Evolutionary conservation across 1,140 invertebrate species (phyloP).

Genomic region (Danaus melanippus): DNA sequence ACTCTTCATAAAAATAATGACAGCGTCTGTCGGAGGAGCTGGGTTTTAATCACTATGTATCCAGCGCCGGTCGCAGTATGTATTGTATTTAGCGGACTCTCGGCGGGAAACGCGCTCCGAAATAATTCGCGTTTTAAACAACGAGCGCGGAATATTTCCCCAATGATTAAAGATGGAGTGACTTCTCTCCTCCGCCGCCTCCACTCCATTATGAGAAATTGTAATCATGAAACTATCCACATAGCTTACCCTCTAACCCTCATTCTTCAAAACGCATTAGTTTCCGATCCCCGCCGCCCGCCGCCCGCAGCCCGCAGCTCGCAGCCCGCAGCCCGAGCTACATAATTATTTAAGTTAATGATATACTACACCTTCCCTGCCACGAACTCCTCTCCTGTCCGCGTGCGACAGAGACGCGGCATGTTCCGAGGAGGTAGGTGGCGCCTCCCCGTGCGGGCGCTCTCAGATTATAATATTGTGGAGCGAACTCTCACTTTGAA

Average conservation of each 20-base stretch:
- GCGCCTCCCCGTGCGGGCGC: constrained; percentile 30
- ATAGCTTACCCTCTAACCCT: constrained; percentile 12
- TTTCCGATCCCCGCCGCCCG: constrained; percentile 20
- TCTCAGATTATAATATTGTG: constrained; percentile 46
- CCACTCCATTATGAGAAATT: constrained; percentile 60
- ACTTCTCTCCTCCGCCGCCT: constrained; percentile 23
- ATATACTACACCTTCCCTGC: constrained; percentile 57
- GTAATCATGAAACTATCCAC: constrained; percentile 58
- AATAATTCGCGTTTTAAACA: constrained; percentile 35
- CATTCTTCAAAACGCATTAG: constrained; percentile 15
- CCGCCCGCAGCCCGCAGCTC: constrained; percentile 10
- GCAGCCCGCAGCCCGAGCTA: constrained; percentile 29
- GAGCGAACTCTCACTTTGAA: constrained; percentile 34
- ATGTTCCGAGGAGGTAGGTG: too few species aligned
- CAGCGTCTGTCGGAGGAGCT: constrained; percentile 17
- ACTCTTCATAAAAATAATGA: constrained; percentile 20
- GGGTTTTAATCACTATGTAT: constrained; percentile 27
- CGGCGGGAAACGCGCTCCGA: constrained; percentile 23
- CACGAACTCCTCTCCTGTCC: constrained; percentile 50
- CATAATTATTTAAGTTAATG: constrained; percentile 68
- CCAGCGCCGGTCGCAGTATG: constrained; percentile 21
- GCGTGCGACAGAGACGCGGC: constrained; percentile 20
- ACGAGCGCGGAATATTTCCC: constrained; percentile 51
- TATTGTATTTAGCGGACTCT: constrained; percentile 18
- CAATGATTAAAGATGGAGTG: constrained; percentile 59